These are phyloP conservation scores for Capitella teleta DNA, from an alignment of 1,140 invertebrate genomes.

Conservation along the genomic window DNA sequence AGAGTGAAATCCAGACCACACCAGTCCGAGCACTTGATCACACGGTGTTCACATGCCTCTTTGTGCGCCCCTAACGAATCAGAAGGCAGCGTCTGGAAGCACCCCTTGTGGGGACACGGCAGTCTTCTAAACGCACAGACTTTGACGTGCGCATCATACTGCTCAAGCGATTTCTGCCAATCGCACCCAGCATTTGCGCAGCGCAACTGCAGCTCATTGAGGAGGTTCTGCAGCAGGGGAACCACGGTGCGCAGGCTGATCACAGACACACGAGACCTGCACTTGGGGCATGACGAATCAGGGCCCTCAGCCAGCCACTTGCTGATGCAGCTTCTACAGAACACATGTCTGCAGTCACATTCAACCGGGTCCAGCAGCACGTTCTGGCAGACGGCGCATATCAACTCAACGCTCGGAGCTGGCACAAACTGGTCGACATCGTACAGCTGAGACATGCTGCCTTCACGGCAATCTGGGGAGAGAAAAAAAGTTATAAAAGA, in stretches of 20 bases:
- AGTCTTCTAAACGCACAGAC: background rate
- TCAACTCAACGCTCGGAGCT: background rate
- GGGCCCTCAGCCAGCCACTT: background rate
- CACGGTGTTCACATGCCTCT: background rate
- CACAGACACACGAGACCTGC: background rate
- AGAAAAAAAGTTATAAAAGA: no score
- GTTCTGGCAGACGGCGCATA: conserved; percentile 1
- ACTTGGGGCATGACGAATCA: background rate
- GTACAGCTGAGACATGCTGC: no score
- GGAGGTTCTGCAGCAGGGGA: background rate
- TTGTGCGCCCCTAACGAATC: background rate
- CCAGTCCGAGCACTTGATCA: background rate
- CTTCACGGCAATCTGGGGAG: no score
- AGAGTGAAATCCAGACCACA: background rate
- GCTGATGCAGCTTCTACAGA: conserved; percentile 2
- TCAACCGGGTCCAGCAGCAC: background rate
- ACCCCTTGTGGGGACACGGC: background rate
- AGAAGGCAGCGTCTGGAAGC: background rate
- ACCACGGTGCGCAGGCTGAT: background rate
- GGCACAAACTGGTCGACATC: conserved; percentile 4
- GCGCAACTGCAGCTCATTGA: background rate
- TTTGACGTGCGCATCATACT: background rate
- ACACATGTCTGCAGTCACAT: conserved; percentile 2
- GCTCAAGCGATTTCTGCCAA: background rate
- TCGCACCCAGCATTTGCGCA: background rate